These are phyloP conservation scores for Panthera uncia DNA, from an alignment of 2,113 vertebrate genomes.

Conservation along the genomic window DNA sequence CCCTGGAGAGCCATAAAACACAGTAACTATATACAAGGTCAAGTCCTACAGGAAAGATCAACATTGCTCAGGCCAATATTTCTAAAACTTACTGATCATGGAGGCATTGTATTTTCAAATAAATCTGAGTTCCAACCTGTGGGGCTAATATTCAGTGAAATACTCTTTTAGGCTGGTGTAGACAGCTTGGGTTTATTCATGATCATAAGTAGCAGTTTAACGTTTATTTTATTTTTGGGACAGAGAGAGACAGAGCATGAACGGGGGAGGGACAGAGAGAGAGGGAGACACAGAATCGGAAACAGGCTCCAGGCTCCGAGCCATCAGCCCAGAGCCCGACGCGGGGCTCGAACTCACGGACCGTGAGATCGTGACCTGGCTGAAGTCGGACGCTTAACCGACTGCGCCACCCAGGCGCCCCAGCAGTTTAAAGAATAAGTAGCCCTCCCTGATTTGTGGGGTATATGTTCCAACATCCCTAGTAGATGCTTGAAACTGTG, in stretches of 20 bases:
- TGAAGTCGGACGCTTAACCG: too few relatives aligned
- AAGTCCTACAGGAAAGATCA: background rate
- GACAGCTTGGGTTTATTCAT: background rate
- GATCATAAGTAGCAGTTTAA: background rate
- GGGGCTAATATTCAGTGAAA: background rate
- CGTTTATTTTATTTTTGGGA: too few relatives aligned
- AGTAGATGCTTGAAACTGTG: background rate
- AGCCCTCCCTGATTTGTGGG: background rate
- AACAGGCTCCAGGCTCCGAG: too few relatives aligned
- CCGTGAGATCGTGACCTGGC: too few relatives aligned
- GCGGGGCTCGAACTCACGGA: too few relatives aligned
- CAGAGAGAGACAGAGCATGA: too few relatives aligned
- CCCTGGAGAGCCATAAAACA: background rate
- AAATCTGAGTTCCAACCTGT: background rate
- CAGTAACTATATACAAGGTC: background rate
- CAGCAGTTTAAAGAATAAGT: background rate
- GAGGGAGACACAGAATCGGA: too few relatives aligned
- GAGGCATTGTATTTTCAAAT: background rate
- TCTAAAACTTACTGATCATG: background rate
- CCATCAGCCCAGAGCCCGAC: too few relatives aligned
- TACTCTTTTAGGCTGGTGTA: background rate
- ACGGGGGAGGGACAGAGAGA: too few relatives aligned
- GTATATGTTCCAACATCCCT: background rate
- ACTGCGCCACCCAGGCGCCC: too few relatives aligned
- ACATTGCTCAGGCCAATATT: background rate